Evolutionary conservation across 1,140 invertebrate species (phyloP).

Genomic region (Pseudachorutes palmiensis): DNA sequence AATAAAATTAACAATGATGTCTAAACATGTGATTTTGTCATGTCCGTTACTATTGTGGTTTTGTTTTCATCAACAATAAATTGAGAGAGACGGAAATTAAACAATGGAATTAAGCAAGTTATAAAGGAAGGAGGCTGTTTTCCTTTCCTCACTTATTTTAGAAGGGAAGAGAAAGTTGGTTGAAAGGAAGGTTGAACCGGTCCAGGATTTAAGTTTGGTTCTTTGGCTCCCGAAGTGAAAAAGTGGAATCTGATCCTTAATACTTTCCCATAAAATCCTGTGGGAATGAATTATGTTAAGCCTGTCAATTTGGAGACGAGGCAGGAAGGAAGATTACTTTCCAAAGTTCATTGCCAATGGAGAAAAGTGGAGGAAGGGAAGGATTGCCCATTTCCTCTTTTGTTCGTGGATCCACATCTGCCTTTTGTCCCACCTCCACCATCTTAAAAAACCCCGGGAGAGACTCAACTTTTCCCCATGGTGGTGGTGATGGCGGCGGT

Average conservation of each 20-base stretch:
- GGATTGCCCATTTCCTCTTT: neutral
- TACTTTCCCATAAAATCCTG: neutral
- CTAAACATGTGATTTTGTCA: neutral
- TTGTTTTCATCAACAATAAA: neutral
- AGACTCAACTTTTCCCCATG: neutral
- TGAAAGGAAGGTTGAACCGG: no score
- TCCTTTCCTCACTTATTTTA: no score
- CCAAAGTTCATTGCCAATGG: neutral
- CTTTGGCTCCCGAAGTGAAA: no score
- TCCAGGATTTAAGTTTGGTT: no score
- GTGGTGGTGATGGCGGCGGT: neutral
- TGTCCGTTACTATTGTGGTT: neutral
- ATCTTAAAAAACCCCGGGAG: no score
- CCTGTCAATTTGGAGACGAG: neutral
- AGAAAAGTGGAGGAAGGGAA: neutral
- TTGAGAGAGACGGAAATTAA: neutral
- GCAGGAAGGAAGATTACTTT: conserved; percentile 5
- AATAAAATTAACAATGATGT: neutral
- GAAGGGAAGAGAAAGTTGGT: no score
- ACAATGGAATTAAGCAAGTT: no score
- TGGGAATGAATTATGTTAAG: conserved; percentile 5
- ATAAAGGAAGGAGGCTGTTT: no score
- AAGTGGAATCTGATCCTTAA: no score
- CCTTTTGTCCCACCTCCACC: neutral
- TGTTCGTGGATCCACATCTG: conserved; percentile 3